Base-by-base conservation (phyloP, 2,797 vertebrate species). In the Taeniopygia guttata region DNA sequence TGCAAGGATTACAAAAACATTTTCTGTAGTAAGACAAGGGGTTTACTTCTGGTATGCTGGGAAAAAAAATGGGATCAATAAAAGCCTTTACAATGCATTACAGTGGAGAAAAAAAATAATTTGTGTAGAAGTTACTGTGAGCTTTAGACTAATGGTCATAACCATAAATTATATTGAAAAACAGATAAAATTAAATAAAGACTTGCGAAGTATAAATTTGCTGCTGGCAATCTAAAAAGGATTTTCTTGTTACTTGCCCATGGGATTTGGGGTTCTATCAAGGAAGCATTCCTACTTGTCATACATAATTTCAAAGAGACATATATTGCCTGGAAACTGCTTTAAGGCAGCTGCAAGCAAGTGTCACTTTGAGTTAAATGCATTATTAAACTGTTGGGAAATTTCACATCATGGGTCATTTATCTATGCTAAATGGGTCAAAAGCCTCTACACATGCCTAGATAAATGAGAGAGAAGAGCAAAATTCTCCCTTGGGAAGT, bases 341-440 rank as follows among this genome's bases (percentile, higher is more conserved):
- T 99, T 97, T 95, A 97, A 99, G 98, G 98, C 97, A 98, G 98
- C 99, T 99, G 97, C 97, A 98, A 99, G 99, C 98, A 98, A 98
- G 98, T 99, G 99, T 99, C 99, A 99, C 98, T 99, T 99, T 99
- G 98, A 98, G 98, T 99, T 99, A 99, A 98, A 98, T 97, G 96
- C 95, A 97, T 98, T 97, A 97, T 97, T 98, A 98, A 98, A 98
- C 97, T 98, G 97, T 98, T 98, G 97, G 97, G 97, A 97, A 98
- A 98, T 97, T 98, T 98, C 95, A 97, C 96, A 98, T 98, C 97
- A 97, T 96, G 97, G 98, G 97, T 98, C 98, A 98, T 98, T 98
- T 97, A 98, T 98, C 97, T 98, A 97, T 98, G 97, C 97, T 98
- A 98, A 98, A 98, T 98, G 97, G 98, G 98, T 98, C 98, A 98